A percentile compares a stretch with the other conserved stretches of the same genome.
phyloP scores from a whole-genome alignment of 2,888 invertebrate species.

The Pedicia rivosa region DNA sequence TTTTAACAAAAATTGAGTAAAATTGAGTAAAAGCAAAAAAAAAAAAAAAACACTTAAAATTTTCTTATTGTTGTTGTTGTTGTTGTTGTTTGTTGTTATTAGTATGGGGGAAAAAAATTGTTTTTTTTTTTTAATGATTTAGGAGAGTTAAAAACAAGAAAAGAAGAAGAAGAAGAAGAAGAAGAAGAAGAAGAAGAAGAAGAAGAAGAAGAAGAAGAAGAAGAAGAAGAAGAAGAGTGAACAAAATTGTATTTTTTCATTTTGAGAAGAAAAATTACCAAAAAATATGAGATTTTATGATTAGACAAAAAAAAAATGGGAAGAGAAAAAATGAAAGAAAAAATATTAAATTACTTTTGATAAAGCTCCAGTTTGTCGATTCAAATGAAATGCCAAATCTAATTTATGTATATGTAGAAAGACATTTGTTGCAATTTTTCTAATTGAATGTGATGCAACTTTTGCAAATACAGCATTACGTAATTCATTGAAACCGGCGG shows the following conservation, averaged over 20 bases:
- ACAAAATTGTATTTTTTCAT: too few species aligned
- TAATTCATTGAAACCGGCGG: constrained; percentile 89
- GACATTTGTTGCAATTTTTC: constrained; percentile 85
- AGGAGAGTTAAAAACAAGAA: too few species aligned
- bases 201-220: too few species aligned
- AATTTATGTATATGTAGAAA: constrained; percentile 91
- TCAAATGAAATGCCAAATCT: constrained; percentile 86
- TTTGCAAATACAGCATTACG: constrained; percentile 95
- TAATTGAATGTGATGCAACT: constrained; percentile 94
- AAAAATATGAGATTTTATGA: not conserved
- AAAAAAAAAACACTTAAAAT: too few species aligned
- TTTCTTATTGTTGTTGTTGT: too few species aligned
- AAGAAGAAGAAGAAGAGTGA: too few species aligned
- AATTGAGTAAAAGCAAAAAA: too few species aligned
- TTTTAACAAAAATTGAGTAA: too few species aligned
- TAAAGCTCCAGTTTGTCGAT: constrained; percentile 86
- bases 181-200: too few species aligned
- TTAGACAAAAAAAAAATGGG: too few species aligned
- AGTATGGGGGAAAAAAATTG: not conserved
- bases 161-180: too few species aligned
- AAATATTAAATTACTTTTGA: constrained; percentile 49
- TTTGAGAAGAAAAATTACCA: not conserved
- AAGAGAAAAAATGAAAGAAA: not conserved
- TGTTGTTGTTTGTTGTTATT: too few species aligned
- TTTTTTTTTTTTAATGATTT: constrained; percentile 1